phyloP scores from a whole-genome alignment of 2,888 invertebrate species.

The Heteromurus nitidus region DNA sequence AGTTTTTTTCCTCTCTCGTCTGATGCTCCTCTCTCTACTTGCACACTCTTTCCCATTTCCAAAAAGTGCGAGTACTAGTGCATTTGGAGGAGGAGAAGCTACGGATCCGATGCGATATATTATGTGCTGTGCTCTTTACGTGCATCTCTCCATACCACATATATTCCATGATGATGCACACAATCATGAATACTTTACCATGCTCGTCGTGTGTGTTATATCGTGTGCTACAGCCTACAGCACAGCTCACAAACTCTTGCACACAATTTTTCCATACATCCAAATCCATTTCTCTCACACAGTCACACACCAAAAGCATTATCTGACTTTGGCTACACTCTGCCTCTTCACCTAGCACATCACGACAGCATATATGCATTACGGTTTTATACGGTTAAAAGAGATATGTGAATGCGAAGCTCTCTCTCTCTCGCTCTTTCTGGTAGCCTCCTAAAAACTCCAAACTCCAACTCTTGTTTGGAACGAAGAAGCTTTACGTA shows the following conservation, averaged over 20 bases:
- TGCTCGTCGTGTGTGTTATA: too few relatives aligned
- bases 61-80: too few relatives aligned
- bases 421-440: background rate
- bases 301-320: background rate
- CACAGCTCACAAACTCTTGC: background rate
- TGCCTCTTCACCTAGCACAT: background rate
- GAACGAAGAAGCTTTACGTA: slow-evolving; percentile 35
- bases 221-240: background rate
- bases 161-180: background rate
- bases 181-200: slow-evolving; percentile 5
- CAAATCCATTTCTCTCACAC: background rate
- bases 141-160: background rate
- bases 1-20: too few relatives aligned
- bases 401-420: too few relatives aligned
- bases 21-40: too few relatives aligned
- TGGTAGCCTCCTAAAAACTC: slow-evolving; percentile 10
- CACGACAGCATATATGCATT: too few relatives aligned
- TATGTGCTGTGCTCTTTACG: background rate
- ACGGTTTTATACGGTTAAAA: too few relatives aligned
- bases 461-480: too few relatives aligned
- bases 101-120: background rate
- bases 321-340: background rate
- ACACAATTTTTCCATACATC: background rate
- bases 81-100: too few relatives aligned
- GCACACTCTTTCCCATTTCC: too few relatives aligned